Conservation (phyloP, 1,140 invertebrate genomes). For the Drosophila subpulchrella region DNA sequence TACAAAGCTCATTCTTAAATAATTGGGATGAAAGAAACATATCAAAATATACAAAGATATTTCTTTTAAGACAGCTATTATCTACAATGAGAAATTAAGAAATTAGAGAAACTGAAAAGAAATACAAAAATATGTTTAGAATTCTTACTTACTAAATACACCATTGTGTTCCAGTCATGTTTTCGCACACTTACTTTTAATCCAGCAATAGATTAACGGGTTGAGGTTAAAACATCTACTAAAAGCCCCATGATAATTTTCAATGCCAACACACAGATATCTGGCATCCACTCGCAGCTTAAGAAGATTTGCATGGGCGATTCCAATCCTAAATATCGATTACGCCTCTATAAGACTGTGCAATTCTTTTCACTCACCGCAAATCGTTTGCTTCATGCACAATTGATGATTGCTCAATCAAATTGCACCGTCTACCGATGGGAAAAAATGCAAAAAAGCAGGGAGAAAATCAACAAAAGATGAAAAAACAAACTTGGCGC, state of each 20-base stretch:
- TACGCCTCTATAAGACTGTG: background rate
- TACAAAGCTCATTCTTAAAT: too few relatives aligned
- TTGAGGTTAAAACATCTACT: background rate
- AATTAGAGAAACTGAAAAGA: too few relatives aligned
- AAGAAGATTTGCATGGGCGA: background rate
- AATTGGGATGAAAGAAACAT: too few relatives aligned
- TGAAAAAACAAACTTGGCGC: slow-evolving; percentile 40
- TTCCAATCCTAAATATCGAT: background rate
- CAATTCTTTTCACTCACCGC: slow-evolving; percentile 18
- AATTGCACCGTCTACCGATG: slow-evolving; percentile 22
- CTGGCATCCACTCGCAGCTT: background rate
- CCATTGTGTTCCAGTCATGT: too few relatives aligned
- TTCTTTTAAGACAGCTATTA: too few relatives aligned
- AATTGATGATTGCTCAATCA: slow-evolving; percentile 74
- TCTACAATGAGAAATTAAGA: too few relatives aligned
- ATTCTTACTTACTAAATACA: too few relatives aligned
- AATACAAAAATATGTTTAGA: too few relatives aligned
- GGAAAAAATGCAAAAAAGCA: background rate
- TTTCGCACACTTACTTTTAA: background rate
- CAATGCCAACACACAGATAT: background rate
- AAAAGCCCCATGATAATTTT: background rate
- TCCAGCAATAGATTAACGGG: background rate
- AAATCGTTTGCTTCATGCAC: slow-evolving; percentile 48
- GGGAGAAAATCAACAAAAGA: slow-evolving; percentile 3
- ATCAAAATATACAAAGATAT: too few relatives aligned